Conservation (phyloP, 1,140 invertebrate genomes). For the Armadillidium nasatum region DNA sequence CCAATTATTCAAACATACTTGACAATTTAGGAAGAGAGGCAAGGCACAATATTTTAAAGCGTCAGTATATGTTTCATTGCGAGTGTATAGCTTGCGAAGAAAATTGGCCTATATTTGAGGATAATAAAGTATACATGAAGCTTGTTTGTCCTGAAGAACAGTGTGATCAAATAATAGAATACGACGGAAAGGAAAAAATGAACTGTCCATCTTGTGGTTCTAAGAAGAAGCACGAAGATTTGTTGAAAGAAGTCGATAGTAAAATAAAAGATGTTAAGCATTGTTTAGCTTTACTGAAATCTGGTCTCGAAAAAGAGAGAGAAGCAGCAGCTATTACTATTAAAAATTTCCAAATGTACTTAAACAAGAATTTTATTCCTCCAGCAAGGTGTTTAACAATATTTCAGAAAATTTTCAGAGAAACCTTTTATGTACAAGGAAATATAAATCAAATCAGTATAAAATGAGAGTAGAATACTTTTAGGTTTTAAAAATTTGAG, state of each 20-base stretch:
- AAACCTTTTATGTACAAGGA: too few species aligned
- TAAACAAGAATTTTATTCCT: not conserved
- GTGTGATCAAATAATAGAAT: not conserved
- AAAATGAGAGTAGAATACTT: too few species aligned
- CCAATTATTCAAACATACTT: constrained; percentile 61
- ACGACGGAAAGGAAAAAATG: not conserved
- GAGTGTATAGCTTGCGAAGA: constrained; percentile 55
- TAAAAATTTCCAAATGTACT: not conserved
- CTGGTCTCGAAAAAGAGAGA: not conserved
- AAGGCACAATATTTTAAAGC: constrained; percentile 46
- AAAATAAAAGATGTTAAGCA: not conserved
- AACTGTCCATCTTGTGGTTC: not conserved
- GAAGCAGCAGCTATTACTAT: not conserved
- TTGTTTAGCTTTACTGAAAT: not conserved
- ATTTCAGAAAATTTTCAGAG: not conserved
- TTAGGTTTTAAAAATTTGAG: too few species aligned
- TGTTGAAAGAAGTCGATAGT: not conserved
- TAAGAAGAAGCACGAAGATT: not conserved
- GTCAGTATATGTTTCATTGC: constrained; percentile 60
- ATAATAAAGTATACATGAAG: constrained; percentile 4
- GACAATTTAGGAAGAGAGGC: constrained; percentile 48
- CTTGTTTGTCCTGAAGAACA: not conserved
- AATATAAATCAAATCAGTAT: too few species aligned
- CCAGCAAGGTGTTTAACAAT: not conserved
- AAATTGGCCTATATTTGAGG: constrained; percentile 52